These are phyloP conservation scores for Drosophila lutescens DNA, from an alignment of 2,888 invertebrate genomes.

Conservation along the genomic window DNA sequence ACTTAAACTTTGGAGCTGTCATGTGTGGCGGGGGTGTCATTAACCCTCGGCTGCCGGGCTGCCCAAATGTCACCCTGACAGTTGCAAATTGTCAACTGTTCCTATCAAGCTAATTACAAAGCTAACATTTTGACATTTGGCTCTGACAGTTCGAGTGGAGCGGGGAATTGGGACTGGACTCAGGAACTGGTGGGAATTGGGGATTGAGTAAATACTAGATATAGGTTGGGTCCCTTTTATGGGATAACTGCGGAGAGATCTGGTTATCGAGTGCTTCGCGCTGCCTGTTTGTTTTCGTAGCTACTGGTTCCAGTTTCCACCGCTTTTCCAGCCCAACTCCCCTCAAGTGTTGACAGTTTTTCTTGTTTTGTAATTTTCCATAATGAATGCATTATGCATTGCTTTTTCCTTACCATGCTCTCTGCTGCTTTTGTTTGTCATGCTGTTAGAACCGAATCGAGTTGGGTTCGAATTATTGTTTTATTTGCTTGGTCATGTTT, in stretches of 20 bases:
- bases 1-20: conserved; percentile 53
- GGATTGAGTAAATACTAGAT: conserved; percentile 20
- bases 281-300: conserved; percentile 34
- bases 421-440: conserved; percentile 45
- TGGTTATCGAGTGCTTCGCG: conserved; percentile 25
- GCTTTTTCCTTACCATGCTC: conserved; percentile 7
- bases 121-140: conserved; percentile 73
- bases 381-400: conserved; percentile 75
- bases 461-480: conserved; percentile 42
- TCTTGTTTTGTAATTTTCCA: conserved; percentile 69
- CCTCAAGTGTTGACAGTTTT: conserved; percentile 69
- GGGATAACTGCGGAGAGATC: conserved; percentile 21
- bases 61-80: conserved; percentile 74
- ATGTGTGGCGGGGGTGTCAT: conserved; percentile 57
- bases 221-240: conserved; percentile 25
- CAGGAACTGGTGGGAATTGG: conserved; percentile 12
- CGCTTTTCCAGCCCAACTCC: conserved; percentile 10
- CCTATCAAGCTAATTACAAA: conserved; percentile 70
- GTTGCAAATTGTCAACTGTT: conserved; percentile 77
- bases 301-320: conserved; percentile 34
- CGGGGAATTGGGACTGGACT: conserved; percentile 9
- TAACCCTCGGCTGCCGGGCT: conserved; percentile 49
- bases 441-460: conserved; percentile 49
- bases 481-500: conserved; percentile 60
- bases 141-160: conserved; percentile 33